These are phyloP conservation scores for Phenganax stokvisi DNA, from an alignment of 92 coral and sea anemone species.

Conservation along the genomic window DNA sequence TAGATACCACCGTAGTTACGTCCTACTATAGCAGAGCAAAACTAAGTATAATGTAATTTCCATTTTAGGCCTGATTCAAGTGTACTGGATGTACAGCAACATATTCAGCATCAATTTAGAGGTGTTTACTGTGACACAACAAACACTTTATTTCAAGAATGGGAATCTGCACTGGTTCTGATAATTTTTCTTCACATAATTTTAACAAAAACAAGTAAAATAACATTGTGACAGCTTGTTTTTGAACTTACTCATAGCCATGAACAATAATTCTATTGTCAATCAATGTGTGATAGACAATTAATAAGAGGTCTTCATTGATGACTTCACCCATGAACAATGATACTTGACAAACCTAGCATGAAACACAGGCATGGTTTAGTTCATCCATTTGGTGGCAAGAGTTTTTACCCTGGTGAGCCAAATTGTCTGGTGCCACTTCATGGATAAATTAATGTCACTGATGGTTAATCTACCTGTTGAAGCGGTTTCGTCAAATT, in stretches of 20 bases:
- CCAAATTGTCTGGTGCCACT: neutral
- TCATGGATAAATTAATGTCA: neutral
- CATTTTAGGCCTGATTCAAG: too few relatives aligned
- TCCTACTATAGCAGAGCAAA: too few relatives aligned
- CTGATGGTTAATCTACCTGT: conserved; percentile 51
- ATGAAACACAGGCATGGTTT: neutral
- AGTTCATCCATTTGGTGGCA: neutral
- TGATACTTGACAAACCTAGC: conserved; percentile 61
- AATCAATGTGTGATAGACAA: conserved; percentile 70
- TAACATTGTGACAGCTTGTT: neutral
- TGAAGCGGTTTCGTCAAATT: conserved; percentile 55
- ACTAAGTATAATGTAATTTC: too few relatives aligned
- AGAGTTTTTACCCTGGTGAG: too few relatives aligned
- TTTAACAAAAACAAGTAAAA: neutral
- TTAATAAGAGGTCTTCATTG: conserved; percentile 58
- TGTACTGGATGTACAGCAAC: too few relatives aligned
- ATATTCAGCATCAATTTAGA: too few relatives aligned
- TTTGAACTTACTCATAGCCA: conserved; percentile 66
- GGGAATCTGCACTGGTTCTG: too few relatives aligned
- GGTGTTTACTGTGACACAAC: too few relatives aligned
- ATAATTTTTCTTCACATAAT: neutral
- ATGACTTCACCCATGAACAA: conserved; percentile 64
- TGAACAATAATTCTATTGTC: conserved; percentile 68
- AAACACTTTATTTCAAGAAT: too few relatives aligned
- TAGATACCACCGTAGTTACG: neutral